phyloP scores from a whole-genome alignment of 2,888 invertebrate species.

The Cephus rjabovi region DNA sequence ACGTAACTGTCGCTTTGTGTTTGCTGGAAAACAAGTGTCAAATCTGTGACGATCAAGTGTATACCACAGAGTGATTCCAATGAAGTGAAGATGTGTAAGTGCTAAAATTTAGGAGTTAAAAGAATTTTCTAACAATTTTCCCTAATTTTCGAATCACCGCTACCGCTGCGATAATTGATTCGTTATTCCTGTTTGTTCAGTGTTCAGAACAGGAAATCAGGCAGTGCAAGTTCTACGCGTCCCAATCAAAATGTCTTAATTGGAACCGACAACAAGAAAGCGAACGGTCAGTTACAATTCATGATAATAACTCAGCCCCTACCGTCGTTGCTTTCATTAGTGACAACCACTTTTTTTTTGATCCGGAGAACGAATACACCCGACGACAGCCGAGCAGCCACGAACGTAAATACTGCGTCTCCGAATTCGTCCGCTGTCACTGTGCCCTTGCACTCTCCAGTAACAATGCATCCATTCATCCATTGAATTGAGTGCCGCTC shows the following conservation, averaged over 20 bases:
- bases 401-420: conserved; percentile 37
- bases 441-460: conserved; percentile 31
- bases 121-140: neutral
- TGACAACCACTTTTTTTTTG: conserved; percentile 4
- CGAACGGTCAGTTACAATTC: conserved; percentile 24
- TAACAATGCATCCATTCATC: conserved; percentile 50
- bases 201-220: neutral
- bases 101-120: neutral
- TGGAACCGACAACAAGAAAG: conserved; percentile 53
- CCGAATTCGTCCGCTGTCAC: conserved; percentile 26
- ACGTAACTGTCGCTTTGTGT: no score
- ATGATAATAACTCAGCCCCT: neutral
- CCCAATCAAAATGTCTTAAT: conserved; percentile 48
- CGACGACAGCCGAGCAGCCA: conserved; percentile 1
- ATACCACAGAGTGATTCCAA: neutral
- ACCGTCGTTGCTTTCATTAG: neutral
- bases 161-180: neutral
- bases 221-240: neutral
- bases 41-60: neutral
- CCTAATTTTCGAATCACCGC: neutral
- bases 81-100: neutral
- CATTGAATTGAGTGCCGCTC: conserved; percentile 37
- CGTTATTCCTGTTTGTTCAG: neutral
- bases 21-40: neutral
- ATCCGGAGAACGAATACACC: neutral